phyloP scores from a whole-genome alignment of 2,113 vertebrate genomes.

The Megaceryle maxima region DNA sequence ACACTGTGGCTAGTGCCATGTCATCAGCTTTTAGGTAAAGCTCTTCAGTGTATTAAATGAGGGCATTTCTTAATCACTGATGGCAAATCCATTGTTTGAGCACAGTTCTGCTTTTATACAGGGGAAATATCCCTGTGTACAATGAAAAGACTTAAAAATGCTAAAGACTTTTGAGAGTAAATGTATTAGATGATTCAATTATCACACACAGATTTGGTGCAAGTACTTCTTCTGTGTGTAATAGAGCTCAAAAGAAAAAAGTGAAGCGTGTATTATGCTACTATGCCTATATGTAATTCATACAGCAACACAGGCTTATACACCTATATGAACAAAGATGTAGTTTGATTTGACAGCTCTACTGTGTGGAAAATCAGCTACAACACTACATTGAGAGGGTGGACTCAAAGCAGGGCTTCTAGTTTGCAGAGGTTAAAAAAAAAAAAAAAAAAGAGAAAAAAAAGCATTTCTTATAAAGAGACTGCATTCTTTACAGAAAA shows the following conservation, averaged over 20 bases:
- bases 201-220: neutral
- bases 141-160: neutral
- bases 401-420: neutral
- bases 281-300: neutral
- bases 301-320: neutral
- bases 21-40: neutral
- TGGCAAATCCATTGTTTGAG: neutral
- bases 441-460: neutral
- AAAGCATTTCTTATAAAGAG: neutral
- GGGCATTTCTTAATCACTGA: neutral
- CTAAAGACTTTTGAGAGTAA: constrained; percentile 5
- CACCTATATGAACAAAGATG: neutral
- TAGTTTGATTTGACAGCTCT: neutral
- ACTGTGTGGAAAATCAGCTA: neutral
- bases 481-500: neutral
- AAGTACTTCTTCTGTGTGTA: neutral
- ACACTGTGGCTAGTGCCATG: neutral
- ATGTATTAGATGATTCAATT: neutral
- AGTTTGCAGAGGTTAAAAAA: neutral
- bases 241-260: neutral
- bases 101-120: neutral
- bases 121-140: neutral
- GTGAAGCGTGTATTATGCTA: neutral
- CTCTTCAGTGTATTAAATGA: neutral
- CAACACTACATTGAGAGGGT: accelerated